Evolutionary conservation across 2,113 vertebrate genomes (phyloP).

Genomic region (Coptodon rendalli): DNA sequence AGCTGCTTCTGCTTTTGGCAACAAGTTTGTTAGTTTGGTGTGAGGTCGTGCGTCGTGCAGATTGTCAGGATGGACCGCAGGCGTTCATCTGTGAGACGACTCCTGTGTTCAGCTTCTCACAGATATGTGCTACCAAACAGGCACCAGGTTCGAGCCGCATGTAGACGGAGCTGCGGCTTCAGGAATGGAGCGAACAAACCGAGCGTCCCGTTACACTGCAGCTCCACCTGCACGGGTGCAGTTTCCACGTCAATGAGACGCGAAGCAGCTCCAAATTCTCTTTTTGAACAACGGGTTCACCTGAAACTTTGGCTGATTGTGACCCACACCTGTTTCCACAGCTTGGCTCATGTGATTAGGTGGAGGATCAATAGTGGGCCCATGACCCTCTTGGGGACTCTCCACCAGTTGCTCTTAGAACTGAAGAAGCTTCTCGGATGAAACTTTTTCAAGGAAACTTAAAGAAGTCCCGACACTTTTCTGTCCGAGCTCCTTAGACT

Average conservation of each 20-base stretch:
- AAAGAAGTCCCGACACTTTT: neutral
- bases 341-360: neutral
- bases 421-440: neutral
- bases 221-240: neutral
- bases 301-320: neutral
- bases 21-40: neutral
- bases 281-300: neutral
- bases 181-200: neutral
- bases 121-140: neutral
- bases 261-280: neutral
- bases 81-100: neutral
- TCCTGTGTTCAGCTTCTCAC: neutral
- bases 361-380: neutral
- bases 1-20: neutral
- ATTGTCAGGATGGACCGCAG: neutral
- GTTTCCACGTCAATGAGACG: neutral
- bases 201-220: neutral
- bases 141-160: neutral
- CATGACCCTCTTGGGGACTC: neutral
- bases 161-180: neutral
- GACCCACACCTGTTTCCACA: neutral
- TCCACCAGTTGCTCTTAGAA: neutral
- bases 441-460: neutral
- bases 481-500: neutral
- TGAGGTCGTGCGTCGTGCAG: neutral